Percentiles rank a stretch among this genome's conserved stretches.
Conservation (phyloP, 2,888 invertebrate genomes). For the Drymonia ruficornis region DNA sequence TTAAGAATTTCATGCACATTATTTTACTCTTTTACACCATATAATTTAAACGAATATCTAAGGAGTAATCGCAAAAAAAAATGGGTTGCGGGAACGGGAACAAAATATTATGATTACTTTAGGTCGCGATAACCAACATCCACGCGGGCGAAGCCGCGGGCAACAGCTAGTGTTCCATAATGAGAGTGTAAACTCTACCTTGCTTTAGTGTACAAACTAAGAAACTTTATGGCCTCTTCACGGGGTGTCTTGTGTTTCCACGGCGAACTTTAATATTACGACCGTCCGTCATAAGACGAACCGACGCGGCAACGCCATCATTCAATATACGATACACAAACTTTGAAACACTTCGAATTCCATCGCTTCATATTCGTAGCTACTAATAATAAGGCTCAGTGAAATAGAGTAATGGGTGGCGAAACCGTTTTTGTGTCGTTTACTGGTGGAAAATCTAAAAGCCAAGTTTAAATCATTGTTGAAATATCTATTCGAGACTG, state of each 20-base stretch:
- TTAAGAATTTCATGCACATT: too few species aligned
- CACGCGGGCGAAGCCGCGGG: too few species aligned
- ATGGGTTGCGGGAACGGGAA: too few species aligned
- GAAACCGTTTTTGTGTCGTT: not conserved
- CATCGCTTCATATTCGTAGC: constrained; percentile 7
- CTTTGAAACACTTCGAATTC: not conserved
- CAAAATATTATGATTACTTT: too few species aligned
- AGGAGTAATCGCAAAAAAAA: too few species aligned
- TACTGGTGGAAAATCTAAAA: constrained; percentile 5
- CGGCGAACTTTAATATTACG: constrained; percentile 33
- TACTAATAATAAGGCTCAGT: not conserved
- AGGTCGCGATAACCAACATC: too few species aligned
- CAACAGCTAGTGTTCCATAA: too few species aligned
- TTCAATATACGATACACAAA: constrained; percentile 9
- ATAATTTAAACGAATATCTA: too few species aligned
- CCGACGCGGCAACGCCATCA: constrained; percentile 20
- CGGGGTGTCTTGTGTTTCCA: constrained; percentile 20
- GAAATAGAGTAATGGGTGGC: constrained; percentile 8
- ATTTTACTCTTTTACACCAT: too few species aligned
- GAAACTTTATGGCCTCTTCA: constrained; percentile 25
- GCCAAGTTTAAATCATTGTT: constrained; percentile 40
- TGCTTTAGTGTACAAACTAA: constrained; percentile 10
- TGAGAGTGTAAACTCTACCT: not conserved
- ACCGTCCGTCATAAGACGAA: constrained; percentile 28
- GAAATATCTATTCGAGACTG: constrained; percentile 31